These are phyloP conservation scores for Rhinogobius similis DNA, from an alignment of 2,113 vertebrate genomes.

Conservation along the genomic window DNA sequence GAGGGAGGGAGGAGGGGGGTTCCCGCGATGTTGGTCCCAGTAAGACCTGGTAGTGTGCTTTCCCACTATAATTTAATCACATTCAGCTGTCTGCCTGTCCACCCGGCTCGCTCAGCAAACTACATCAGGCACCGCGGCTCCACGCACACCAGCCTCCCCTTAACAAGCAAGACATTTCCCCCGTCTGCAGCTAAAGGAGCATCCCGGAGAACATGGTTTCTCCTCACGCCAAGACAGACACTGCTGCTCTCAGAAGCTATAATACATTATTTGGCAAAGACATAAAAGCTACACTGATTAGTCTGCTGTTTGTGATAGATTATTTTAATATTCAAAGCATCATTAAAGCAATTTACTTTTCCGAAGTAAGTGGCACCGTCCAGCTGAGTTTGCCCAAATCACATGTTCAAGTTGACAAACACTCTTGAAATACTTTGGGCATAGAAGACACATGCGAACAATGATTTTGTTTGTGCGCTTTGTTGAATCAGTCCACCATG, in stretches of 20 bases:
- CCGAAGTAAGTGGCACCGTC: not conserved
- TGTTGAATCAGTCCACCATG: slow-evolving; percentile 31
- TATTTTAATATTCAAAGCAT: not conserved
- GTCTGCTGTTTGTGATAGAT: not conserved
- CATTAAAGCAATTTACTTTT: not conserved
- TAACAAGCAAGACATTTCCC: slow-evolving; percentile 57
- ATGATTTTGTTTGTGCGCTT: slow-evolving; percentile 39
- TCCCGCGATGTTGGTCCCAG: slow-evolving; percentile 64
- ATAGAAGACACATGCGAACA: slow-evolving; percentile 23
- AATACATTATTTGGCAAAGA: slow-evolving; percentile 1
- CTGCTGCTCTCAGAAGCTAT: not conserved
- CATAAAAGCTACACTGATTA: not conserved
- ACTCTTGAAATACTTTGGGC: slow-evolving; percentile 35
- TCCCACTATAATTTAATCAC: slow-evolving; percentile 81
- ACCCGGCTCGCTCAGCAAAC: slow-evolving; percentile 61
- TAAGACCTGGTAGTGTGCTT: slow-evolving; percentile 68
- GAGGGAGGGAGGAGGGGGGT: slow-evolving; percentile 42
- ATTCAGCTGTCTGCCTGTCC: slow-evolving; percentile 71
- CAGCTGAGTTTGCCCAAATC: slow-evolving; percentile 22
- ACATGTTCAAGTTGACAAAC: slow-evolving; percentile 37
- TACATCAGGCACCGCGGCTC: slow-evolving; percentile 56
- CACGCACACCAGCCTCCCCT: slow-evolving; percentile 31
- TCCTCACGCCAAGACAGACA: slow-evolving; percentile 22
- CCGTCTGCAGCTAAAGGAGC: slow-evolving; percentile 34
- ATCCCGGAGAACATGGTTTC: slow-evolving; percentile 51